A percentile compares a stretch with the other conserved stretches of the same genome.
phyloP scores from a whole-genome alignment of 2,888 invertebrate species.

The Tenthredo distinguenda region DNA sequence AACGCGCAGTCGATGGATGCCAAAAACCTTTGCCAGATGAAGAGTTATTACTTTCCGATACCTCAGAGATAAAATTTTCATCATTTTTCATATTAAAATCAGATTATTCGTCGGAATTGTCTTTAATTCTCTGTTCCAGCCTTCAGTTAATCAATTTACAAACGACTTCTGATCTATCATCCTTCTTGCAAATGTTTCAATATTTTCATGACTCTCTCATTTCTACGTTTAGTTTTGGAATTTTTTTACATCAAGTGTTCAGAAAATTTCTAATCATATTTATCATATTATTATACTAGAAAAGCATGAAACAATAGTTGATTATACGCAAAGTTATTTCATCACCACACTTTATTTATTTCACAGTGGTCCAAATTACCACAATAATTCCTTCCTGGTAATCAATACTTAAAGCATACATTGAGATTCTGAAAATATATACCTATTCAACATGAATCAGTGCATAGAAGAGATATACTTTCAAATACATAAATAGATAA shows the following conservation, averaged over 20 bases:
- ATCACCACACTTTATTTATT: neutral
- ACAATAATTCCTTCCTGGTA: neutral
- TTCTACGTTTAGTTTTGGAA: neutral
- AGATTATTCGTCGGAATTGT: neutral
- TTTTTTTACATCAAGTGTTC: neutral
- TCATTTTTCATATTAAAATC: constrained; percentile 1
- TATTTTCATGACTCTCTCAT: constrained; percentile 1
- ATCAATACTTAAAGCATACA: too few relatives aligned
- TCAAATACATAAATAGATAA: neutral
- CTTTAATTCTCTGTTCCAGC: neutral
- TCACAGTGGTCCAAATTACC: neutral
- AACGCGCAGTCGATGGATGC: neutral
- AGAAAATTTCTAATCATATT: neutral
- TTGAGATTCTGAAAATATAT: neutral
- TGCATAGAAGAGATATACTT: neutral
- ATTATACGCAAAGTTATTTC: neutral
- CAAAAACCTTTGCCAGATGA: neutral
- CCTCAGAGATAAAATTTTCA: neutral
- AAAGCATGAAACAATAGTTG: neutral
- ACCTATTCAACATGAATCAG: neutral
- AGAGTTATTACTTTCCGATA: neutral
- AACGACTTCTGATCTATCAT: neutral
- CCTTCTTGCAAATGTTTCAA: constrained; percentile 24
- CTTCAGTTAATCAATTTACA: neutral
- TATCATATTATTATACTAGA: neutral